Evolutionary conservation across 2,888 invertebrate genomes (phyloP).

Genomic region (Acleris emargana): DNA sequence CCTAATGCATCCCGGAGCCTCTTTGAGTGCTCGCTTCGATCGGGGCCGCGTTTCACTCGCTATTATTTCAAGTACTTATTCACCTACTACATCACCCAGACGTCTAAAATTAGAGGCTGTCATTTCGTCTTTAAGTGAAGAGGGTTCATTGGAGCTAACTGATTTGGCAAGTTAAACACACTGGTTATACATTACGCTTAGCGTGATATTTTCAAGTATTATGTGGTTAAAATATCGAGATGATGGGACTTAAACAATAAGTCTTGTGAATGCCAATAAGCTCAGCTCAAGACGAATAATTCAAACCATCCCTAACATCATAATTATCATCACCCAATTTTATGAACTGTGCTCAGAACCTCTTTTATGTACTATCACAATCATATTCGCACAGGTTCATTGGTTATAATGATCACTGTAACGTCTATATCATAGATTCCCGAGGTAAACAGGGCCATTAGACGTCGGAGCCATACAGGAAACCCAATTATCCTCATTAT

Average conservation of each 20-base stretch:
- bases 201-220: too few relatives aligned
- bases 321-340: background rate
- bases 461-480: conserved; percentile 39
- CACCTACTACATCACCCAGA: background rate
- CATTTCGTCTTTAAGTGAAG: background rate
- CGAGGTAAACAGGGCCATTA: conserved; percentile 42
- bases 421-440: conserved; percentile 22
- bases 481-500: conserved; percentile 51
- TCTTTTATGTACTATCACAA: background rate
- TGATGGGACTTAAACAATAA: too few relatives aligned
- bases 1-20: conserved; percentile 61
- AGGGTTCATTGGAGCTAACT: background rate
- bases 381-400: conserved; percentile 12
- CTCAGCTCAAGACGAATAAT: too few relatives aligned
- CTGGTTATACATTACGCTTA: too few relatives aligned
- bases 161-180: background rate
- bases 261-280: too few relatives aligned
- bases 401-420: conserved; percentile 9
- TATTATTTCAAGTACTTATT: conserved; percentile 20
- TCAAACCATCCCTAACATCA: background rate
- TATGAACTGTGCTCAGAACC: background rate
- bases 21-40: conserved; percentile 32
- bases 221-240: too few relatives aligned
- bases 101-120: background rate
- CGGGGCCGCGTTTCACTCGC: conserved; percentile 24